Evolutionary conservation across 2,113 vertebrate species (phyloP), one percentile per base, ranked within the genome.

Genomic region (Rafetus swinhoei): DNA sequence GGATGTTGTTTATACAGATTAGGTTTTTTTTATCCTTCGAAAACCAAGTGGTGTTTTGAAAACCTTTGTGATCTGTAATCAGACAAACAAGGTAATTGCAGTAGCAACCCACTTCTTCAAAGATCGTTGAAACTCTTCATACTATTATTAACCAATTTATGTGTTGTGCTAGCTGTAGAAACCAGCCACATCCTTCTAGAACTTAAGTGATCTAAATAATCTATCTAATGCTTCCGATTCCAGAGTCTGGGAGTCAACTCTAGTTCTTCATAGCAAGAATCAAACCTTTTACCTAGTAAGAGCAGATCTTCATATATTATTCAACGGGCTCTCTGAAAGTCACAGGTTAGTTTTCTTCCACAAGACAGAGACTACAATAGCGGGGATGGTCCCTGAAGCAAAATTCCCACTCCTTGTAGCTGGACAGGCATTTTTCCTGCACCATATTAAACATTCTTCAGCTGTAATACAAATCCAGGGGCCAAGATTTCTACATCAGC

Each of bases 41-140:
- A 90, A 96, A 91, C 82, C 90, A 94, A 96, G 84, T 77, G 39
- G 9, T 92, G 62, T 93, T 96, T 92, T 95, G 89, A 94, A 97
- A 95, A 93, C 56, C 79, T 96, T 94, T 55, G 19, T 95, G 90
- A 92, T 86, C 52, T 80, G 84, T 77, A 94, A 93, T 92, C 45
- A 56, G 86, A 84, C 84, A 96, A 95, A 87, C 88, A 94, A 89
- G 79, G 39, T 88, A 95, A 84, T 94, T 91, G 65, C 88, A 65
- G 57, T 86, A 84, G 74, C 72, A 92, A 93, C 59, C 89, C 87
- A 95, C 87, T 89, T 93, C 32, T 88, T 56, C 62, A 82, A 77
- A 85, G 89, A 94, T 84, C 25, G 88, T 87, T 82, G 86, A 62
- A 86, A 59, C 27, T 54, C 54, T 72, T 82, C 24, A 0, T 87